Conservation (phyloP, 2,888 invertebrate species). For the Netelia inedita region DNA sequence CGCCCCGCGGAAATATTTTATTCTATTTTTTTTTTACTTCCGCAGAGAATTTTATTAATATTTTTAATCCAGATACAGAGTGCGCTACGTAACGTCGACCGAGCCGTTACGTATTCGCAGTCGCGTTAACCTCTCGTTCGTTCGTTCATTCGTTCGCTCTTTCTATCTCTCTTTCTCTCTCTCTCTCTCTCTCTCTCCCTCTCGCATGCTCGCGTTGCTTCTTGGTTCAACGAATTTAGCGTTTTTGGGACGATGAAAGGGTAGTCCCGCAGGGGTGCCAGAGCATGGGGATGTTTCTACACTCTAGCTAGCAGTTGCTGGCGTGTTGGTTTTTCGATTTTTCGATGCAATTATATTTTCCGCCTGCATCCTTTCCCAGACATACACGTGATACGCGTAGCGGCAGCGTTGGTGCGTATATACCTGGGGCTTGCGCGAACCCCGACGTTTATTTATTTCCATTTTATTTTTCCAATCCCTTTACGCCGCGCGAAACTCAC, state of each 20-base stretch:
- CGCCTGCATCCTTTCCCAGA: constrained; percentile 22
- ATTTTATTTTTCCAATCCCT: constrained; percentile 47
- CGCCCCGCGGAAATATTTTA: neutral
- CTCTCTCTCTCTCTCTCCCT: neutral
- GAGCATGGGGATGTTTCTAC: constrained; percentile 1
- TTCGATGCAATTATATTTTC: constrained; percentile 57
- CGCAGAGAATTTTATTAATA: constrained; percentile 33
- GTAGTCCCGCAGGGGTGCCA: neutral
- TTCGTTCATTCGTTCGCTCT: neutral
- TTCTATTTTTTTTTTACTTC: constrained; percentile 7
- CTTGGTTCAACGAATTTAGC: constrained; percentile 49
- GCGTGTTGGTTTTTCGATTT: constrained; percentile 16
- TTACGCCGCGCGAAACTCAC: neutral
- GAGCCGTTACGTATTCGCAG: constrained; percentile 28
- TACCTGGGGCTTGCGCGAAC: constrained; percentile 10
- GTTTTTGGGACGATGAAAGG: constrained; percentile 26
- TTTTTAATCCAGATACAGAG: constrained; percentile 21
- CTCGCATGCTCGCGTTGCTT: neutral
- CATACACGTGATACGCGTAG: neutral
- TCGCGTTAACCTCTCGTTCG: constrained; percentile 1
- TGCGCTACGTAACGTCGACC: constrained; percentile 10
- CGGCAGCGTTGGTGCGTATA: constrained; percentile 5
- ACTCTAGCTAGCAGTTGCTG: neutral
- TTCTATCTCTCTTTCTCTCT: neutral
- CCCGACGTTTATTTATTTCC: constrained; percentile 47